Evolutionary conservation across 2,113 vertebrate species (phyloP).

Genomic region (Illadopsis cleaveri): DNA sequence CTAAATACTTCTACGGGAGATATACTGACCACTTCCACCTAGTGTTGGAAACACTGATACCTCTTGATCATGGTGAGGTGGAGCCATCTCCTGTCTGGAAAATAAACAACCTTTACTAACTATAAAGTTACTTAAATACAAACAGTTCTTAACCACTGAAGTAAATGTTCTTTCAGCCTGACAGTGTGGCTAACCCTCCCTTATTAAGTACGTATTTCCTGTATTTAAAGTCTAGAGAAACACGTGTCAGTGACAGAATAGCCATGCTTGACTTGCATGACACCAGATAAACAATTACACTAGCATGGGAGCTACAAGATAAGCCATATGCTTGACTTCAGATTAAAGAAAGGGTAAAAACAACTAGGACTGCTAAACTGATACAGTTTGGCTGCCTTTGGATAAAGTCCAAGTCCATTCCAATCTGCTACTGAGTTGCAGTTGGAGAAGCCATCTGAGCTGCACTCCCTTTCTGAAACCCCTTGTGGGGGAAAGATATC

Average conservation of each 20-base stretch:
- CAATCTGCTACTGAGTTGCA: not conserved
- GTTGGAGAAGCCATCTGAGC: not conserved
- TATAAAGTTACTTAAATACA: not conserved
- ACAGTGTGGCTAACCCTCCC: not conserved
- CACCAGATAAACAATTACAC: not conserved
- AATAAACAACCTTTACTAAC: constrained; percentile 29
- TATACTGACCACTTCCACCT: not conserved
- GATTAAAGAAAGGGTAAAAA: not conserved
- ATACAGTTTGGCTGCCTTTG: not conserved
- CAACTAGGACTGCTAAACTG: not conserved
- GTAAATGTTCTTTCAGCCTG: not conserved
- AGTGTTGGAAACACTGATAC: not conserved
- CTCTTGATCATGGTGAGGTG: constrained; percentile 42
- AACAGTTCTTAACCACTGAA: not conserved
- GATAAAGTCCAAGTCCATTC: not conserved
- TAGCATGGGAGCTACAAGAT: not conserved
- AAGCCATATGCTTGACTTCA: not conserved
- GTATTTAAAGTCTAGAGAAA: not conserved
- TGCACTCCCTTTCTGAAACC: not conserved
- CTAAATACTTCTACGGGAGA: not conserved
- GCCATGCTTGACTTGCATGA: not conserved
- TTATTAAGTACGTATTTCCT: not conserved
- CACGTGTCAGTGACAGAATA: not conserved
- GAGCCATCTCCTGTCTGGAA: constrained; percentile 57
- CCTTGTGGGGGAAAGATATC: not conserved